Percentiles rank a stretch among this genome's conserved stretches.
phyloP scores from a whole-genome alignment of 2,888 invertebrate genomes.

The Phorcus lineatus region DNA sequence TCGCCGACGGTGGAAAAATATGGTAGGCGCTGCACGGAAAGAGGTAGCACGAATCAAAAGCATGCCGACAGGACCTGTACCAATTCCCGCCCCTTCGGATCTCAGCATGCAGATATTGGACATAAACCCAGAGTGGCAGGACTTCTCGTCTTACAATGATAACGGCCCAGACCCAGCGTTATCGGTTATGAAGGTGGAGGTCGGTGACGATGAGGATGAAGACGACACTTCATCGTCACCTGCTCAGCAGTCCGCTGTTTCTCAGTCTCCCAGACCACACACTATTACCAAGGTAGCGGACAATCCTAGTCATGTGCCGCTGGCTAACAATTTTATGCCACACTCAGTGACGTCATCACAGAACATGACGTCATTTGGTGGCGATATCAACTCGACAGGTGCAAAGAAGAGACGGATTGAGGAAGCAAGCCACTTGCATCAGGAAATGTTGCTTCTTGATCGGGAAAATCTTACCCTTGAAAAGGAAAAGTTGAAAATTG shows the following conservation, averaged over 20 bases:
- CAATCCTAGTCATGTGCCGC: no score
- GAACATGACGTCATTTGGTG: neutral
- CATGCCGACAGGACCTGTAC: neutral
- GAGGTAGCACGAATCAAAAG: neutral
- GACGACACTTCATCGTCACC: neutral
- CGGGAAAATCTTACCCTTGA: conserved; percentile 15
- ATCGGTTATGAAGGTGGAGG: conserved; percentile 15
- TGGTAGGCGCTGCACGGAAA: conserved; percentile 3
- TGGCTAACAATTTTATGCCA: neutral
- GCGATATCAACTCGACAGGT: neutral
- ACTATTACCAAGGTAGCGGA: no score
- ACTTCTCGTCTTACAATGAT: neutral
- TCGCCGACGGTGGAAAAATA: conserved; percentile 18
- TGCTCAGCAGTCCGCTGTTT: neutral
- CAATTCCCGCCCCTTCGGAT: neutral
- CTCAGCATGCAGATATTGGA: neutral
- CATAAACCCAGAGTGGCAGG: conserved; percentile 17
- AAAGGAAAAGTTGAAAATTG: conserved; percentile 21
- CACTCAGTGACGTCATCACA: neutral
- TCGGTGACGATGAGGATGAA: conserved; percentile 10
- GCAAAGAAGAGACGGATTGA: neutral
- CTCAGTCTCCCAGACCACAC: neutral
- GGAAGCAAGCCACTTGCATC: neutral
- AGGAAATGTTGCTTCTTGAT: neutral
- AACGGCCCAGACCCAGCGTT: neutral